Conservation (phyloP, 2,113 vertebrate species). For the Taurulus bubalis region DNA sequence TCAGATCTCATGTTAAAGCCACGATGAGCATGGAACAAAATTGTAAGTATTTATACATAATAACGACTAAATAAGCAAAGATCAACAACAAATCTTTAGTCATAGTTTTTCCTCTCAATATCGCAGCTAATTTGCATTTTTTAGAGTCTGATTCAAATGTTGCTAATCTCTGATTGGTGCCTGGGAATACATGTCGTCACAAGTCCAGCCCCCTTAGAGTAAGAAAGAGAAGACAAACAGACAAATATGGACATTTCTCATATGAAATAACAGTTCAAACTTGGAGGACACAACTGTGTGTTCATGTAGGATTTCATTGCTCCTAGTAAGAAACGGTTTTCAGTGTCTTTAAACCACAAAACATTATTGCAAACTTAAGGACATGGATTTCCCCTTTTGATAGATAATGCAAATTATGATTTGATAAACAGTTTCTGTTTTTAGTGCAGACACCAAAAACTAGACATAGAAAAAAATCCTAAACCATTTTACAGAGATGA, state of each 20-base stretch:
- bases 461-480: constrained; percentile 1
- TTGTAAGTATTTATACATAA: not conserved
- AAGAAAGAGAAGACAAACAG: not conserved
- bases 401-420: not conserved
- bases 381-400: not conserved
- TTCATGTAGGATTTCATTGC: too few relatives aligned
- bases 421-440: constrained; percentile 2
- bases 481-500: constrained; percentile 17
- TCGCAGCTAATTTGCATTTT: not conserved
- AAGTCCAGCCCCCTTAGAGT: not conserved
- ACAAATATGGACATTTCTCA: not conserved
- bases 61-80: not conserved
- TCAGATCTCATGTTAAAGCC: not conserved
- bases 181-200: not conserved
- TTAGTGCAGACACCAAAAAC: not conserved
- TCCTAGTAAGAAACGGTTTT: not conserved
- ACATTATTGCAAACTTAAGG: not conserved
- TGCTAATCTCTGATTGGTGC: not conserved
- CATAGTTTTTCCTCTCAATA: not conserved
- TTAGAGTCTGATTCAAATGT: not conserved
- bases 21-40: not conserved
- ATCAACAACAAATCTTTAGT: not conserved
- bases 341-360: not conserved
- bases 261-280: not conserved
- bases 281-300: too few relatives aligned